A percentile compares a stretch with the other conserved stretches of the same genome.
Conservation (phyloP, 1,140 invertebrate species). For the Andrena cerasifolii region DNA sequence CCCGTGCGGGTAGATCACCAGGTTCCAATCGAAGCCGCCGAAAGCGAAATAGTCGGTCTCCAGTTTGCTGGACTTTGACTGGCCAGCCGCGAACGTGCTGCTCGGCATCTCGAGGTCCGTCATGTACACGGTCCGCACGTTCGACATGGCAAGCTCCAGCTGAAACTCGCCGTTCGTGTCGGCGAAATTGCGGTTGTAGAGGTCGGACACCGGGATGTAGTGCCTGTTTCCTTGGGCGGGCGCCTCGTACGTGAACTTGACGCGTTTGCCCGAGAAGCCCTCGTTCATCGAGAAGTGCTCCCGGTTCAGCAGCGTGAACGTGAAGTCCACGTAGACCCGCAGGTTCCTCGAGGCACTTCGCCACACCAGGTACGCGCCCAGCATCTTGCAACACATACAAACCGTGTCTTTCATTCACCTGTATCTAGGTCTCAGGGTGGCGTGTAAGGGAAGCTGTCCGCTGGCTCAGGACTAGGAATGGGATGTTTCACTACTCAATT, state of each 20-base stretch:
- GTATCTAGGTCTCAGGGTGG: too few relatives aligned
- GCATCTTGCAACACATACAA: constrained; percentile 76
- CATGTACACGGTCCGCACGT: constrained; percentile 90
- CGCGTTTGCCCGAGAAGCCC: constrained; percentile 90
- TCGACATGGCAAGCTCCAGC: constrained; percentile 90
- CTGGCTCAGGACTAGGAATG: too few relatives aligned
- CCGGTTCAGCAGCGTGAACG: constrained; percentile 92
- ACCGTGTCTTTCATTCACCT: background rate
- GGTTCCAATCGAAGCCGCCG: constrained; percentile 93
- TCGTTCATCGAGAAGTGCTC: constrained; percentile 94
- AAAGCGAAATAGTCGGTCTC: constrained; percentile 90
- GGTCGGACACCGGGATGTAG: constrained; percentile 90
- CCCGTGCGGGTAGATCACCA: constrained; percentile 88
- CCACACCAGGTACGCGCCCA: constrained; percentile 93
- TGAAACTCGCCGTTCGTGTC: constrained; percentile 93
- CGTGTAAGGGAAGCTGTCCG: too few relatives aligned
- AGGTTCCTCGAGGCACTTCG: constrained; percentile 88
- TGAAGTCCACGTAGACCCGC: constrained; percentile 91
- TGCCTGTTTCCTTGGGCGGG: constrained; percentile 90
- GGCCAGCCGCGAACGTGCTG: constrained; percentile 75
- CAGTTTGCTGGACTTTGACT: constrained; percentile 82
- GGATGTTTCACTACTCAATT: too few relatives aligned
- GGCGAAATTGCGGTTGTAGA: constrained; percentile 89
- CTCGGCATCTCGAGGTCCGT: constrained; percentile 83
- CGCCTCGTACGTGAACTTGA: constrained; percentile 89